Percentiles rank a stretch among this genome's conserved stretches.
Evolutionary conservation across 2,888 invertebrate species (phyloP).

Genomic region (Sepioteuthis lessoniana): DNA sequence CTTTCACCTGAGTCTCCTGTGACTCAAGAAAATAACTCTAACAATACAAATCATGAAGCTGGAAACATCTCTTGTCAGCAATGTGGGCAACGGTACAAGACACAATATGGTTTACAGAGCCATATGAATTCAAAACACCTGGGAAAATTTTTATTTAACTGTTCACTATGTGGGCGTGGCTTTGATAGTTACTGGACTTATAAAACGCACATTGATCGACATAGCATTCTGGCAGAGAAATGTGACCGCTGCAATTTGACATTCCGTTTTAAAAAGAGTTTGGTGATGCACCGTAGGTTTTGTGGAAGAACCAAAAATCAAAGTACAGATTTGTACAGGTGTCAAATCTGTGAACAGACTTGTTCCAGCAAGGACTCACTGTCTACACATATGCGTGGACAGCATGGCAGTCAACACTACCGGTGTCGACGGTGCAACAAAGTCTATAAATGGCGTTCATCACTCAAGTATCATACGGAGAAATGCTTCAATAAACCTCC

Average conservation of each 20-base stretch:
- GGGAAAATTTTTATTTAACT: constrained; percentile 25
- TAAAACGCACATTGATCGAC: constrained; percentile 1
- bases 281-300: neutral
- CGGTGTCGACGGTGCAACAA: constrained; percentile 25
- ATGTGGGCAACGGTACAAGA: neutral
- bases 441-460: constrained; percentile 39
- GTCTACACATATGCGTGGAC: constrained; percentile 38
- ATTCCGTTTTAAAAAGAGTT: constrained; percentile 38
- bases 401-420: constrained; percentile 39
- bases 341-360: constrained; percentile 37
- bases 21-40: neutral
- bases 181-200: constrained; percentile 37
- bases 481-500: constrained; percentile 38
- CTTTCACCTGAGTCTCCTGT: neutral
- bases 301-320: constrained; percentile 38
- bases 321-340: neutral
- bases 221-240: constrained; percentile 8
- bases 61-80: constrained; percentile 35
- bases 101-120: constrained; percentile 40
- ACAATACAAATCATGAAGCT: neutral
- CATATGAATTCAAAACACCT: constrained; percentile 36
- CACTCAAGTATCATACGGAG: neutral
- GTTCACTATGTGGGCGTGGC: constrained; percentile 35
- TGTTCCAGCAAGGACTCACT: constrained; percentile 35
- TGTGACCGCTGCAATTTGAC: constrained; percentile 40